Evolutionary conservation across 2,888 invertebrate genomes (phyloP).

Genomic region (Blastobasis lacticolella): DNA sequence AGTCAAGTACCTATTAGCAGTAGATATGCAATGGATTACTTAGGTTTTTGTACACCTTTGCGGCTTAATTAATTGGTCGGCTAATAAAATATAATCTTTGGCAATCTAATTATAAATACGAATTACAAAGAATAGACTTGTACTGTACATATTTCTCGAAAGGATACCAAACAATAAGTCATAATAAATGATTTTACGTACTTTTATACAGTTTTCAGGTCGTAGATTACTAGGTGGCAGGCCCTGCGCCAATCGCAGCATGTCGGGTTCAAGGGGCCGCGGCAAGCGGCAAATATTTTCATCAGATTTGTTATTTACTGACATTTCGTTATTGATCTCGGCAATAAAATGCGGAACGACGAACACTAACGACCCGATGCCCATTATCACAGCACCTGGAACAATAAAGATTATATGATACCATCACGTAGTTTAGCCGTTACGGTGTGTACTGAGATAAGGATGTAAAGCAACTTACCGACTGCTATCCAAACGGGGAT

Average conservation of each 20-base stretch:
- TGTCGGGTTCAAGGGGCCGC: constrained; percentile 79
- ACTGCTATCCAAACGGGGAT: constrained; percentile 97
- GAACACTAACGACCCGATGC: constrained; percentile 92
- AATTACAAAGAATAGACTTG: too few relatives aligned
- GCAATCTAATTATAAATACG: too few relatives aligned
- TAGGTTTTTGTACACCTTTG: too few relatives aligned
- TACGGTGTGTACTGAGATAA: neutral
- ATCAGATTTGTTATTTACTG: constrained; percentile 79
- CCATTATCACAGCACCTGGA: constrained; percentile 91
- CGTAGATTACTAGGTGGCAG: constrained; percentile 82
- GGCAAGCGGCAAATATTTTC: constrained; percentile 88
- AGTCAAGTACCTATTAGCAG: too few relatives aligned
- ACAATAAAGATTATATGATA: constrained; percentile 15
- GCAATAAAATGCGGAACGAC: constrained; percentile 94
- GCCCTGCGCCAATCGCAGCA: constrained; percentile 76
- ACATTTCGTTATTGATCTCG: constrained; percentile 82
- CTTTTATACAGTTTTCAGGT: constrained; percentile 87
- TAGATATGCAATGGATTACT: too few relatives aligned
- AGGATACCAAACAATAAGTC: too few relatives aligned
- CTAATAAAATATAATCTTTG: too few relatives aligned
- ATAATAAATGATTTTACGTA: constrained; percentile 17
- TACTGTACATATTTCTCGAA: too few relatives aligned
- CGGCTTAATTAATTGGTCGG: too few relatives aligned
- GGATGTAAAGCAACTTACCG: constrained; percentile 66
- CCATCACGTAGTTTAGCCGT: neutral